phyloP scores from a whole-genome alignment of 2,113 vertebrate species.

The Paracanthobrama guichenoti region DNA sequence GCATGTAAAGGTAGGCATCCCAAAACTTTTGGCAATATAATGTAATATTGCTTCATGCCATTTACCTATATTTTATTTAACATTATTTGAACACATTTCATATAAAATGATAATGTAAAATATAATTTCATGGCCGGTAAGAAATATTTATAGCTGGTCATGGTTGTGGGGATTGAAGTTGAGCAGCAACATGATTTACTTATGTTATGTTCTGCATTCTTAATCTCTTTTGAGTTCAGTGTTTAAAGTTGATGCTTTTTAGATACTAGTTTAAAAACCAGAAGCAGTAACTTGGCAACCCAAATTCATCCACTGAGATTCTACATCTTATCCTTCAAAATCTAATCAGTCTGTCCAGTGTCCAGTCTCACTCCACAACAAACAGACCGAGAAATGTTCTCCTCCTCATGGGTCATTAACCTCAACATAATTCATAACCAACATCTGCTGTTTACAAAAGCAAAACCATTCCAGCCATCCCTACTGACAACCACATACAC shows the following conservation, averaged over 20 bases:
- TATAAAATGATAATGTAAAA: neutral
- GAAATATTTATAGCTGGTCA: neutral
- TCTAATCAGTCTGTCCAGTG: neutral
- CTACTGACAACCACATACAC: constrained; percentile 20
- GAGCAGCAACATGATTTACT: constrained; percentile 28
- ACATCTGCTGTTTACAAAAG: constrained; percentile 55
- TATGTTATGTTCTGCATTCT: neutral
- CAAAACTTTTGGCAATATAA: no score
- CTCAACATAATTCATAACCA: constrained; percentile 48
- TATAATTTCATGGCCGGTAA: neutral
- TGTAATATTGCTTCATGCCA: neutral
- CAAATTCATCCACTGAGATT: neutral
- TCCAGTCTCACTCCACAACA: neutral
- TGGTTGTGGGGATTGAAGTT: neutral
- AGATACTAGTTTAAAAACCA: neutral
- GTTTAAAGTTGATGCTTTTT: neutral
- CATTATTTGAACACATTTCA: neutral
- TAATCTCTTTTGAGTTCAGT: neutral
- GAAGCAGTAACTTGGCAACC: neutral
- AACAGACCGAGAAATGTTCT: constrained; percentile 22
- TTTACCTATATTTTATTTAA: neutral
- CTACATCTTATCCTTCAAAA: neutral
- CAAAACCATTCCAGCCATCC: neutral
- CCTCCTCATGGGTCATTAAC: constrained; percentile 43
- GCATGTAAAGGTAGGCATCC: no score